phyloP scores from a whole-genome alignment of 2,797 vertebrate genomes.

The Sebastes trivittatus region DNA sequence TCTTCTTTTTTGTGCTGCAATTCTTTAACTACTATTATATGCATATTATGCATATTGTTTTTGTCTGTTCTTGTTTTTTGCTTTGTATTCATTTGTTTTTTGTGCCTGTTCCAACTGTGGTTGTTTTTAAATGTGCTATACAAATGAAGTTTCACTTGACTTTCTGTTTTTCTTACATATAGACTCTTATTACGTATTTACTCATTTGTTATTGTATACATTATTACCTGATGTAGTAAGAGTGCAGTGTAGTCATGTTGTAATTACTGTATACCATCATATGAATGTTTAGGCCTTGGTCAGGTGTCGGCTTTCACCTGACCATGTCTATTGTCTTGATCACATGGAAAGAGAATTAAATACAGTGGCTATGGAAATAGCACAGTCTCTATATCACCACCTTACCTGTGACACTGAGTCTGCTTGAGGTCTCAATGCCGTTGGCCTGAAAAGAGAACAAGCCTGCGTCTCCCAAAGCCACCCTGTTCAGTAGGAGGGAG shows the following conservation, averaged over 20 bases:
- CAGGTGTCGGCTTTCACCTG: neutral
- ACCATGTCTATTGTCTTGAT: neutral
- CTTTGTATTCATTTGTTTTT: no score
- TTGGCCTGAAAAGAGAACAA: conserved; percentile 87
- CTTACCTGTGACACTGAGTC: conserved; percentile 89
- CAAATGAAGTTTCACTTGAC: no score
- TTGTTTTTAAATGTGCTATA: no score
- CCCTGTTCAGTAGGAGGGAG: conserved; percentile 82
- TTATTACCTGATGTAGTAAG: neutral
- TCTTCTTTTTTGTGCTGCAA: no score
- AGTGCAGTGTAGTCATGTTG: neutral
- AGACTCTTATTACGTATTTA: neutral
- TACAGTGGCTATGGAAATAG: neutral
- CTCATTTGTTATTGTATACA: neutral
- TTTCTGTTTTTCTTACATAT: neutral
- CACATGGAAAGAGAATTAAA: neutral
- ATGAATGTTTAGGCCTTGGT: neutral
- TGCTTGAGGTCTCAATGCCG: conserved; percentile 84
- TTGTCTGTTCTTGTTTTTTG: no score
- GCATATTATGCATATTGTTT: no score
- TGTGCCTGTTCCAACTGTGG: no score
- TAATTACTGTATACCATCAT: neutral
- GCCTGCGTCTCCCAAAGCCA: conserved; percentile 86
- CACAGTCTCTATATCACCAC: neutral
- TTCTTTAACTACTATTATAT: no score